Base-by-base conservation (phyloP, 2,888 invertebrate genomes). In the Synanthedon formicaeformis region DNA sequence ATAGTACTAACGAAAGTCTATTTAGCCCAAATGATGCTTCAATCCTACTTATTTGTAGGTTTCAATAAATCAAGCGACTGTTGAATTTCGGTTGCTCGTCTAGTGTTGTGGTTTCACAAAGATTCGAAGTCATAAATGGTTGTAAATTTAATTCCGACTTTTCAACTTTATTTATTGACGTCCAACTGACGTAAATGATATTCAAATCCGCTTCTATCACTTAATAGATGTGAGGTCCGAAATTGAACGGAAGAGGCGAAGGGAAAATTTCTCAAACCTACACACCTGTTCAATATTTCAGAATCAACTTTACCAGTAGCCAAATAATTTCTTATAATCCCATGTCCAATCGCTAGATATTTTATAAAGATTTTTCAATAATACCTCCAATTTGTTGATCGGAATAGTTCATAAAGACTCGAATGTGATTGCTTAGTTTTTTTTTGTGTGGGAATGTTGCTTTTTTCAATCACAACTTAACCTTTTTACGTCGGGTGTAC, bases 281-380 rank as follows among this genome's bases (percentile, higher is more conserved):
- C 23, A 49, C 49, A 16, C 13, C 49, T 49, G 74, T 69, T 64
- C 80, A 65, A 81, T 84, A 85, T 81, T 64, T 83, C 74, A 81
- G 83, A 73, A 75, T 83, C 75, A 78, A 77, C 76, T 68, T 63
- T 65, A 71, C 68, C 81, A 75, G 85, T 83, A 83, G 85, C 83
- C 74, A 72, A 78, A 75, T 71, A 74, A 69, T 75, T 71, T 66
- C 64, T 61, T 66, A 68, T 83, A 83, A 85, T 81, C 84, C 34
- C 84, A 78, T 75, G 66, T 78, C 83, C 70, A 83, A 83, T 83
- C 78, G 75, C 63, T 69, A 64, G 71, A 74, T 69, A 71, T 69
- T 74, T 64, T 60, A 59, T 60, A 64, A 59, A 67, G 49, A 49
- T 18, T 49, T 81, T 83, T 84, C 85, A 83, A 85, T 84, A 81